Conservation (phyloP, 2,888 invertebrate species). For the Coenonympha glycerion region DNA sequence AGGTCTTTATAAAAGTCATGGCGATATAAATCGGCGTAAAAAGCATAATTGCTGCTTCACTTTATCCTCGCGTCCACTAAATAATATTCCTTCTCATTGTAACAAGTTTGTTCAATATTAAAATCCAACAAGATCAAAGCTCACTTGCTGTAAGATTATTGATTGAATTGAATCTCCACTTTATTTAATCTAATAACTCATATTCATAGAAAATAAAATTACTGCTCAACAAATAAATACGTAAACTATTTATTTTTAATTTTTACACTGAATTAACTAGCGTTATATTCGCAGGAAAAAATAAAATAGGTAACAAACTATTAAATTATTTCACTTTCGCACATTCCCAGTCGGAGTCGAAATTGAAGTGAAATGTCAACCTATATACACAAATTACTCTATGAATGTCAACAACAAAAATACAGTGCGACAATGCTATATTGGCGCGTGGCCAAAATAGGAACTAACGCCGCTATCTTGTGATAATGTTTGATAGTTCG, state of each 20-base stretch:
- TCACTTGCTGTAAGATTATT: constrained; percentile 41
- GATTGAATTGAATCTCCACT: constrained; percentile 50
- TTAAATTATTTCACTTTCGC: too few relatives aligned
- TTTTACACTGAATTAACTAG: neutral
- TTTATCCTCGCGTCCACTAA: neutral
- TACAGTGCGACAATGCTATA: too few relatives aligned
- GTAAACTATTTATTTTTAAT: neutral
- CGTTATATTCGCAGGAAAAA: neutral
- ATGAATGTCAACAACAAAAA: neutral
- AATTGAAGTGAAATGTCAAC: neutral
- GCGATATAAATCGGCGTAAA: constrained; percentile 89
- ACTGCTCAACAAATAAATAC: neutral
- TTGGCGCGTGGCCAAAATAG: too few relatives aligned
- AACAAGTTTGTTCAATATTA: constrained; percentile 18
- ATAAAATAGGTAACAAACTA: too few relatives aligned
- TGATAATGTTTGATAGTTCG: too few relatives aligned
- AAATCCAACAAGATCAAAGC: constrained; percentile 7
- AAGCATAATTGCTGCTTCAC: constrained; percentile 72
- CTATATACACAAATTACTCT: neutral
- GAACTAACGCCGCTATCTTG: too few relatives aligned
- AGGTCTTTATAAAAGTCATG: constrained; percentile 87
- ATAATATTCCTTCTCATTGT: constrained; percentile 25
- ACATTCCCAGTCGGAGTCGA: neutral
- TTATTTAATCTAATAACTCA: constrained; percentile 21
- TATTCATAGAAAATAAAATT: constrained; percentile 16